These are phyloP conservation scores for Hyaena hyaena DNA, from an alignment of 2,113 vertebrate species.

Conservation along the genomic window DNA sequence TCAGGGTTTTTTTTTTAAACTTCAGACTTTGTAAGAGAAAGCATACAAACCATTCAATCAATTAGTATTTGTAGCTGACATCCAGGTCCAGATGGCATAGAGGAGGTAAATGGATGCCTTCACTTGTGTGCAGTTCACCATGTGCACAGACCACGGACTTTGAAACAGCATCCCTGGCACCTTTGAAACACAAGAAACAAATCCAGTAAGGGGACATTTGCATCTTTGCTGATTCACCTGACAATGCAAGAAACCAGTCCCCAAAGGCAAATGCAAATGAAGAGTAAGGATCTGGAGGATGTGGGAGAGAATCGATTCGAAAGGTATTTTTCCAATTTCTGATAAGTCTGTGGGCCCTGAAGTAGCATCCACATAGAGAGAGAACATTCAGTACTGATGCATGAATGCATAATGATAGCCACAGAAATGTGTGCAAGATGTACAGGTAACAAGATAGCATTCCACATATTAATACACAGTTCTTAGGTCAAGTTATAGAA, in stretches of 20 bases:
- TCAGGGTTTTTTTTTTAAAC: not conserved
- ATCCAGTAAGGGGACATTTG: not conserved
- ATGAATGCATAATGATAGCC: not conserved
- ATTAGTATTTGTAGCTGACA: not conserved
- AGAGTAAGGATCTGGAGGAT: not conserved
- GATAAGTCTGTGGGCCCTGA: not conserved
- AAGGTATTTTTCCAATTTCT: not conserved
- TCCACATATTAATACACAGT: not conserved
- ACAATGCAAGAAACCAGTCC: not conserved
- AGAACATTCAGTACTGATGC: not conserved
- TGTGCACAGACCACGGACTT: not conserved
- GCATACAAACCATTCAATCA: not conserved
- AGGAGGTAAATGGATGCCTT: not conserved
- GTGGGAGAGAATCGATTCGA: not conserved
- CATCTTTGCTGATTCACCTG: constrained; percentile 1
- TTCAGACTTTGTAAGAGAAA: not conserved
- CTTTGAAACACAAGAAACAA: not conserved
- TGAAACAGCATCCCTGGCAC: not conserved
- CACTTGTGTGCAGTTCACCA: not conserved
- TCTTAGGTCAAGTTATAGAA: not conserved
- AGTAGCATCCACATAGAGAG: not conserved
- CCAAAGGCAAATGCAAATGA: not conserved
- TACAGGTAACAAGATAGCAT: not conserved
- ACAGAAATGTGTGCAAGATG: not conserved
- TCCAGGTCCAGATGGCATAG: not conserved